Conservation (phyloP, 2,888 invertebrate genomes). For the Lasius fuliginosus region DNA sequence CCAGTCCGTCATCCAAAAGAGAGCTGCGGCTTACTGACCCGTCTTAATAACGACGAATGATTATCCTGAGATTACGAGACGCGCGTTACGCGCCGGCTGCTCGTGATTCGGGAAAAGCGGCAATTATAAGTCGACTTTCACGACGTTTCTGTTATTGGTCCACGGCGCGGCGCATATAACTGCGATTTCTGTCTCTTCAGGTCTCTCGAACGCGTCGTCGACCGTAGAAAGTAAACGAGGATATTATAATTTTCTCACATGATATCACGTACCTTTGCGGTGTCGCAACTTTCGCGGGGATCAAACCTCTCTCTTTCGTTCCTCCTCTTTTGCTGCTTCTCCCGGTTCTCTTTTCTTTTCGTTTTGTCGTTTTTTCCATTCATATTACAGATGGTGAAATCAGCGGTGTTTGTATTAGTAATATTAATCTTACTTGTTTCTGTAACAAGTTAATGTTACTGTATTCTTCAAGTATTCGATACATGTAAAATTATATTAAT, state of each 20-base stretch:
- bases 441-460: not conserved
- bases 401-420: not conserved
- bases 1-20: slow-evolving; percentile 76
- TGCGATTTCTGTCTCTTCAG: slow-evolving; percentile 36
- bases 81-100: slow-evolving; percentile 23
- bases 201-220: slow-evolving; percentile 15
- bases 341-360: not conserved
- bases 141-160: slow-evolving; percentile 44
- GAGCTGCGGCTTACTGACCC: slow-evolving; percentile 48
- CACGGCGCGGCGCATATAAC: slow-evolving; percentile 5
- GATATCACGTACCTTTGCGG: slow-evolving; percentile 48
- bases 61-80: slow-evolving; percentile 54
- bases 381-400: not conserved
- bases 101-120: slow-evolving; percentile 38
- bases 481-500: not conserved
- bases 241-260: slow-evolving; percentile 42
- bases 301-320: slow-evolving; percentile 14
- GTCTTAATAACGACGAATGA: slow-evolving; percentile 69
- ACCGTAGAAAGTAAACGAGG: slow-evolving; percentile 48
- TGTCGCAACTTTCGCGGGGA: slow-evolving; percentile 41
- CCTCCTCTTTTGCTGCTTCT: not conserved
- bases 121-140: slow-evolving; percentile 39
- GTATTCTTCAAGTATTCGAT: not conserved
- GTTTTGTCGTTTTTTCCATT: not conserved
- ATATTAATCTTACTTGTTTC: not conserved